phyloP scores from a whole-genome alignment of 2,113 vertebrate species.

The Chlorodrepanis virens region DNA sequence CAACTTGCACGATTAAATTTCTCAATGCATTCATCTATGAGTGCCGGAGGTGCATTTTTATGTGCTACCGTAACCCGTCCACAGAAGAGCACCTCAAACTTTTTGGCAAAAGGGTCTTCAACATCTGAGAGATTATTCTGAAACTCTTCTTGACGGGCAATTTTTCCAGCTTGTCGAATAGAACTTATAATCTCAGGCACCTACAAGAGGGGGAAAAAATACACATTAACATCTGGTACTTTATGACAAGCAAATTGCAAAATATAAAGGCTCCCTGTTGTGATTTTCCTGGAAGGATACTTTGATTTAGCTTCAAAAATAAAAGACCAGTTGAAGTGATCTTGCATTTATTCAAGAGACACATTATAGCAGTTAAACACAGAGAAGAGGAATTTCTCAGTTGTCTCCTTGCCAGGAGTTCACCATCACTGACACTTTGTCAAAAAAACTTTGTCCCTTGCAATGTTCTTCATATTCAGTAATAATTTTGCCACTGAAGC shows the following conservation, averaged over 20 bases:
- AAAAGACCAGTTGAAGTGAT: background rate
- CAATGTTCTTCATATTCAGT: background rate
- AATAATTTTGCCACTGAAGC: background rate
- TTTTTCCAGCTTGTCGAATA: constrained; percentile 92
- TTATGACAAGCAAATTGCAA: background rate
- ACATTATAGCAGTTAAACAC: background rate
- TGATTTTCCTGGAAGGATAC: background rate
- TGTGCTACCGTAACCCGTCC: constrained; percentile 90
- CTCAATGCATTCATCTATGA: constrained; percentile 97
- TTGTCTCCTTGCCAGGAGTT: background rate
- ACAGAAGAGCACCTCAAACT: constrained; percentile 96
- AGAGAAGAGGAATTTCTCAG: background rate
- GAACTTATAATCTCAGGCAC: constrained; percentile 97
- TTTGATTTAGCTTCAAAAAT: background rate
- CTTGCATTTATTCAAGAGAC: background rate
- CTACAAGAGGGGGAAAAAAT: constrained; percentile 4
- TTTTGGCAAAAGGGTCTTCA: constrained; percentile 86
- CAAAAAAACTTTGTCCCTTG: background rate
- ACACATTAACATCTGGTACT: background rate
- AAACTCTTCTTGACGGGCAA: constrained; percentile 86
- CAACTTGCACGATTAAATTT: constrained; percentile 84
- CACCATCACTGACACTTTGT: background rate
- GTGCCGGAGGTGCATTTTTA: constrained; percentile 92
- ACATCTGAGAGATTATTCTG: constrained; percentile 70
- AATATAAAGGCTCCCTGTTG: background rate